Percentiles rank a stretch among this genome's conserved stretches.
phyloP scores from a whole-genome alignment of 2,888 invertebrate species.

The Alloscopus bannaensis region DNA sequence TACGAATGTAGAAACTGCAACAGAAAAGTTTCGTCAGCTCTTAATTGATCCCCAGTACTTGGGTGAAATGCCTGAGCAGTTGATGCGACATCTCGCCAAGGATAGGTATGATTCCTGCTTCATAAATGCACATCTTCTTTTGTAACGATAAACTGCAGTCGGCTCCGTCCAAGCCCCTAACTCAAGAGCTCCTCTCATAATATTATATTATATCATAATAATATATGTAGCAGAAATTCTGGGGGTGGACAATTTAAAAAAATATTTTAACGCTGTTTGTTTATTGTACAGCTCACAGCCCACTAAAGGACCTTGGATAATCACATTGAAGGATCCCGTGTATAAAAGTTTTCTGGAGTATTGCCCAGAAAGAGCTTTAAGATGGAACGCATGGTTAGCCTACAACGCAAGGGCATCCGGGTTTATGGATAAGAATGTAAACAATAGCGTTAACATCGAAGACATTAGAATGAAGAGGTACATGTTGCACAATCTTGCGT shows the following conservation, averaged over 20 bases:
- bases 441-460: conserved; percentile 85
- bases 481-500: too few relatives aligned
- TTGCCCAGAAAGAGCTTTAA: conserved; percentile 85
- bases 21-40: conserved; percentile 82
- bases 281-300: conserved; percentile 76
- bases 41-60: conserved; percentile 82
- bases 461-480: conserved; percentile 82
- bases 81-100: conserved; percentile 82
- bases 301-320: conserved; percentile 87
- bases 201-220: too few relatives aligned
- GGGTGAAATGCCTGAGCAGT: conserved; percentile 84
- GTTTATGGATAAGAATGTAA: conserved; percentile 78
- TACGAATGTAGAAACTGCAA: conserved; percentile 82
- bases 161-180: too few relatives aligned
- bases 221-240: too few relatives aligned
- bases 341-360: conserved; percentile 87
- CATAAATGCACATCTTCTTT: too few relatives aligned
- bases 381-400: conserved; percentile 92
- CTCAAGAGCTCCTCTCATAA: too few relatives aligned
- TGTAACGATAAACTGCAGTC: too few relatives aligned
- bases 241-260: too few relatives aligned
- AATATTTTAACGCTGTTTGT: too few relatives aligned
- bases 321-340: conserved; percentile 85
- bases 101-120: conserved; percentile 77
- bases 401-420: conserved; percentile 83